Conservation (phyloP, 2,888 invertebrate genomes). For the Lasioglossum oenotherae region DNA sequence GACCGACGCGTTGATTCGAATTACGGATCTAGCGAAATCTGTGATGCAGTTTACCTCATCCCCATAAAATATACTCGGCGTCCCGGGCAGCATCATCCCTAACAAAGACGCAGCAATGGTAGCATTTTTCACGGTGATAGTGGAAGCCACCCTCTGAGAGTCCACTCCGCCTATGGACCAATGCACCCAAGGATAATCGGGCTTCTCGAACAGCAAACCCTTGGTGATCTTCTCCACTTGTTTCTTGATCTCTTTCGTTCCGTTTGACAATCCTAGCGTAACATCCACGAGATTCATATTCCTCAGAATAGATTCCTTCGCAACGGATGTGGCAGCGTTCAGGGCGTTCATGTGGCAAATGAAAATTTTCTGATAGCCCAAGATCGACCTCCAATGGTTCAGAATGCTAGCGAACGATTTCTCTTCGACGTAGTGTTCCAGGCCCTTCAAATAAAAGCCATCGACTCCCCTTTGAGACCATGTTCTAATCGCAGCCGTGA, state of each 20-base stretch:
- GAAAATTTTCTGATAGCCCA: conserved; percentile 88
- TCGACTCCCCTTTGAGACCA: conserved; percentile 93
- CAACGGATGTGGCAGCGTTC: conserved; percentile 84
- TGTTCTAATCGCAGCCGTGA: conserved; percentile 87
- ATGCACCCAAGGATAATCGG: conserved; percentile 91
- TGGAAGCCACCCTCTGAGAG: conserved; percentile 87
- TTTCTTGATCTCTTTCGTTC: conserved; percentile 86
- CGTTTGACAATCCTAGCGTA: conserved; percentile 87
- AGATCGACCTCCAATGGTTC: conserved; percentile 89
- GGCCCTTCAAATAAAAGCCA: conserved; percentile 94
- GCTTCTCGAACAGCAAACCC: conserved; percentile 87
- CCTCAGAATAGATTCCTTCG: conserved; percentile 87
- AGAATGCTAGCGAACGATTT: conserved; percentile 87
- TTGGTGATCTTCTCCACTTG: conserved; percentile 87
- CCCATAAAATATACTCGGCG: conserved; percentile 95
- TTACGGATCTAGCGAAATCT: neutral
- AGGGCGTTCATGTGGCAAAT: conserved; percentile 88
- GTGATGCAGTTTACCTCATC: conserved; percentile 90
- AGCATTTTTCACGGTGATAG: conserved; percentile 85
- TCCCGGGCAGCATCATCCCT: conserved; percentile 93
- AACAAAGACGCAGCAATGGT: conserved; percentile 90
- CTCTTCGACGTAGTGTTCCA: conserved; percentile 89
- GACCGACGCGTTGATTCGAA: no score
- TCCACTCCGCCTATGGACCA: conserved; percentile 91
- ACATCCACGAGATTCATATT: conserved; percentile 91